A percentile compares a stretch with the other conserved stretches of the same genome.
phyloP scores from a whole-genome alignment of 1,140 invertebrate genomes.

The Temnothorax curvispinosus region DNA sequence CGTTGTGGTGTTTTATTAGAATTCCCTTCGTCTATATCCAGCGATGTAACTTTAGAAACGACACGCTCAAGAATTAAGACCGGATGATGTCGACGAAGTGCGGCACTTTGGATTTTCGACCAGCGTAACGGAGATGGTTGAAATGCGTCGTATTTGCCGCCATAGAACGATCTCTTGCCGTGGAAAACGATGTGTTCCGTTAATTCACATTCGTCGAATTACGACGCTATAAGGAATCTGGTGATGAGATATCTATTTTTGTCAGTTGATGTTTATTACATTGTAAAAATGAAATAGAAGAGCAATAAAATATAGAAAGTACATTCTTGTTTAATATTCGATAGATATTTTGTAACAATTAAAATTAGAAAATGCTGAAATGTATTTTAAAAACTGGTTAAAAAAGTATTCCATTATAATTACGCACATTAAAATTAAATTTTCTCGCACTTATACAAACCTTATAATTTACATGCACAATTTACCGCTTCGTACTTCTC shows the following conservation, averaged over 20 bases:
- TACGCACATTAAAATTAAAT: background rate
- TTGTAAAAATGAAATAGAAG: background rate
- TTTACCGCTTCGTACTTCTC: background rate
- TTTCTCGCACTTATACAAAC: background rate
- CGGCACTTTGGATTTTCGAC: constrained; percentile 9
- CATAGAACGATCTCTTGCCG: background rate
- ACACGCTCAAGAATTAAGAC: constrained; percentile 28
- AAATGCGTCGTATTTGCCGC: background rate
- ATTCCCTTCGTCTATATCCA: background rate
- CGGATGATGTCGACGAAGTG: background rate
- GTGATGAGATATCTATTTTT: background rate
- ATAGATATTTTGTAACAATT: background rate
- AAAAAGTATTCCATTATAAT: background rate
- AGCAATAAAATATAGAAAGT: background rate
- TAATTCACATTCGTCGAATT: constrained; percentile 30
- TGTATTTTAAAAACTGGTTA: background rate
- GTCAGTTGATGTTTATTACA: background rate
- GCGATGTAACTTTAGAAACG: constrained; percentile 45
- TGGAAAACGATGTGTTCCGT: background rate
- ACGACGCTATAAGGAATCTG: background rate
- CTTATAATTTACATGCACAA: constrained; percentile 25
- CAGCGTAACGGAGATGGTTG: background rate
- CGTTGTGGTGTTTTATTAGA: constrained; percentile 21
- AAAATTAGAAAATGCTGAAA: background rate
- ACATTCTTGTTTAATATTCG: background rate